Percentiles rank a stretch among this genome's conserved stretches.
Conservation (phyloP, 2,888 invertebrate genomes). For the Athalia circularis region DNA sequence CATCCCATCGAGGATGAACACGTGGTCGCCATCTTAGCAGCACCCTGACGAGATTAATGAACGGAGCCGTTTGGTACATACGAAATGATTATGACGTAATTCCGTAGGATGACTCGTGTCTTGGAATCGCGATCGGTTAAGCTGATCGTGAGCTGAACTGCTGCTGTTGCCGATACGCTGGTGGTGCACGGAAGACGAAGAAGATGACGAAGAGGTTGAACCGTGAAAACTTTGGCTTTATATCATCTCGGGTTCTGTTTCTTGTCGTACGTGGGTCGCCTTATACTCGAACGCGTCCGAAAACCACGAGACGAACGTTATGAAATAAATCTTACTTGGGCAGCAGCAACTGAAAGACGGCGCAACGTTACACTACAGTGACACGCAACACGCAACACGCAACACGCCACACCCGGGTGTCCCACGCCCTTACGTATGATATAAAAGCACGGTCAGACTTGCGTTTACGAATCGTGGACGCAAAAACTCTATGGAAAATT, state of each 20-base stretch:
- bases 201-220: not conserved
- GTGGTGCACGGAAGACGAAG: not conserved
- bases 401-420: conserved; percentile 28
- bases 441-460: not conserved
- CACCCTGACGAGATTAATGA: conserved; percentile 44
- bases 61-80: conserved; percentile 35
- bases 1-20: conserved; percentile 50
- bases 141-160: no score
- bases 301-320: not conserved
- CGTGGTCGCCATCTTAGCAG: conserved; percentile 58
- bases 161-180: not conserved
- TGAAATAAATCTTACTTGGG: conserved; percentile 38
- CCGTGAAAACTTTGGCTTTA: conserved; percentile 23
- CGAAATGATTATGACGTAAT: conserved; percentile 36
- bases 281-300: conserved; percentile 6
- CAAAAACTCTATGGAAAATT: not conserved
- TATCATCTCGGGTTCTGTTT: conserved; percentile 17
- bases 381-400: conserved; percentile 22
- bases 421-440: conserved; percentile 33
- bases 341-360: not conserved
- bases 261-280: conserved; percentile 38
- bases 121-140: conserved; percentile 8
- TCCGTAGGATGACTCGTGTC: not conserved
- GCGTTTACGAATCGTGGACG: not conserved
- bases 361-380: not conserved